Evolutionary conservation across 1,140 invertebrate genomes (phyloP).

Genomic region (Chironomus tepperi): DNA sequence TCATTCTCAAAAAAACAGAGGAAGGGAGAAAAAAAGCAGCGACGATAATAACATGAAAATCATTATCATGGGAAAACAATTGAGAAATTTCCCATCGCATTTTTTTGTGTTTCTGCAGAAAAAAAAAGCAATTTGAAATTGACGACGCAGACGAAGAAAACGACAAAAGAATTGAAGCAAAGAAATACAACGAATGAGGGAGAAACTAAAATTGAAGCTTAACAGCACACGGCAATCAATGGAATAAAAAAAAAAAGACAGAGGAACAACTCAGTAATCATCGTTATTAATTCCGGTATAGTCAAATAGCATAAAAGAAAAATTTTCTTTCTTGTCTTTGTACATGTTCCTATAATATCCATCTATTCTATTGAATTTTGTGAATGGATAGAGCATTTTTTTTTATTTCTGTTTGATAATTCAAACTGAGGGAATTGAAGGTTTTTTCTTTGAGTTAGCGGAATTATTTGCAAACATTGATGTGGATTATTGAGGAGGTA

Average conservation of each 20-base stretch:
- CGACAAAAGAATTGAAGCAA: not conserved
- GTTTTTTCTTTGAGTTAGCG: no score
- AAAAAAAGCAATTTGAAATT: not conserved
- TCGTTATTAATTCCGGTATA: slow-evolving; percentile 23
- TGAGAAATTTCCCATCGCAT: slow-evolving; percentile 10
- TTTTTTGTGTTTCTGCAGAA: not conserved
- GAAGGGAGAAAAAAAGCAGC: not conserved
- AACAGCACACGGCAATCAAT: not conserved
- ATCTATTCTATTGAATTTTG: no score
- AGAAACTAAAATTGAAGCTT: not conserved
- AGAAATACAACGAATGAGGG: no score
- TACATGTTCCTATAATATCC: no score
- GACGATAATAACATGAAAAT: slow-evolving; percentile 19
- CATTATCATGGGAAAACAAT: slow-evolving; percentile 20
- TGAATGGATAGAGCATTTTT: no score
- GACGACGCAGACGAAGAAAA: not conserved
- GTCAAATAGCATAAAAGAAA: not conserved
- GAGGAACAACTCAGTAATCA: not conserved
- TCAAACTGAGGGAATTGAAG: no score
- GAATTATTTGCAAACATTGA: no score
- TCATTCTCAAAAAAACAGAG: not conserved
- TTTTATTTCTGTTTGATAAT: no score
- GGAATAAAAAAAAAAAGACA: not conserved
- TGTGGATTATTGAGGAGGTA: no score
- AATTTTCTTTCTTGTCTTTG: not conserved